These are phyloP conservation scores for Bombus sylvicola DNA, from an alignment of 1,140 invertebrate species.

Conservation along the genomic window DNA sequence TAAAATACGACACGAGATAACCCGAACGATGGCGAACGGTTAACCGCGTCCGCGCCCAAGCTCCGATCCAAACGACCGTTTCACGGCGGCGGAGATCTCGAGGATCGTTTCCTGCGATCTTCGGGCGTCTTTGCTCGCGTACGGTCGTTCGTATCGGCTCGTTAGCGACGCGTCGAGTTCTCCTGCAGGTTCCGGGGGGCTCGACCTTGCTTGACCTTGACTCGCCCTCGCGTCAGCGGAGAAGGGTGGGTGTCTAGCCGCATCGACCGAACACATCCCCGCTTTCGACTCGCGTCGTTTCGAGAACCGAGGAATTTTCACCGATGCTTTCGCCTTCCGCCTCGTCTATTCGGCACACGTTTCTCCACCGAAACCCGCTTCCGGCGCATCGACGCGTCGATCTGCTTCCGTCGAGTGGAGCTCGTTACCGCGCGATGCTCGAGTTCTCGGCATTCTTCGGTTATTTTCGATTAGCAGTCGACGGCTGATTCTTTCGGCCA, in stretches of 20 bases:
- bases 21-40: background rate
- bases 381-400: constrained; percentile 46
- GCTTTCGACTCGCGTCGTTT: constrained; percentile 29
- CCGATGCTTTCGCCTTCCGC: constrained; percentile 5
- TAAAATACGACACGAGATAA: background rate
- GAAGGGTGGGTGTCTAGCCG: constrained; percentile 76
- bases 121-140: constrained; percentile 14
- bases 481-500: background rate
- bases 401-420: background rate
- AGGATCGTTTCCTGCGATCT: background rate
- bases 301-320: constrained; percentile 42
- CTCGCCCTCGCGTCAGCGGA: constrained; percentile 54
- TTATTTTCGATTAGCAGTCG: rapidly evolving
- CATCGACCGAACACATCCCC: constrained; percentile 73
- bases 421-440: background rate
- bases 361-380: constrained; percentile 16
- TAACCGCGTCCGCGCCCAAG: background rate
- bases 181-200: constrained; percentile 35
- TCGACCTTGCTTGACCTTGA: constrained; percentile 77
- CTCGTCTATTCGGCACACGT: rapidly evolving
- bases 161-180: constrained; percentile 23
- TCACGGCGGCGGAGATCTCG: background rate
- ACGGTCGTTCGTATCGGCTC: background rate
- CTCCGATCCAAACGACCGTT: background rate
- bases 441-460: background rate